A percentile compares a stretch with the other conserved stretches of the same genome.
These are phyloP conservation scores for Tapirus indicus DNA, from an alignment of 2,797 vertebrate species.

Conservation along the genomic window DNA sequence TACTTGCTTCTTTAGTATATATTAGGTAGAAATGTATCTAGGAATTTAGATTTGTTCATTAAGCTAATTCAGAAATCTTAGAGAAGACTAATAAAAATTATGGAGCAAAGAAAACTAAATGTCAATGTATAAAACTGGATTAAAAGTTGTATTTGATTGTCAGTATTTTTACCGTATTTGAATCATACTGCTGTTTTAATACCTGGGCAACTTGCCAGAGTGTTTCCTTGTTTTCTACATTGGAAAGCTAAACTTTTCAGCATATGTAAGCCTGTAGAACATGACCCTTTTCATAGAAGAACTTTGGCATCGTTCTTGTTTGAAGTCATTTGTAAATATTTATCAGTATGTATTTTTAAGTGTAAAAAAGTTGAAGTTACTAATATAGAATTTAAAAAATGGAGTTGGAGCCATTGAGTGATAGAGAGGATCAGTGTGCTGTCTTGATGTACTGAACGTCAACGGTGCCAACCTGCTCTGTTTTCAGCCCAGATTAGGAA, in stretches of 20 bases:
- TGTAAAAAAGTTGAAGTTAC: neutral
- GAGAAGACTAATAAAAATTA: conserved; percentile 83
- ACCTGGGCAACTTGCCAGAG: conserved; percentile 81
- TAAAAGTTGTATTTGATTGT: conserved; percentile 88
- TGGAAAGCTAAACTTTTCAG: conserved; percentile 49
- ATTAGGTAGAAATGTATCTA: conserved; percentile 70
- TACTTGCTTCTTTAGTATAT: conserved; percentile 60
- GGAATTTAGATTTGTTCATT: conserved; percentile 85
- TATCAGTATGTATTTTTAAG: neutral
- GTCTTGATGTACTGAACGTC: conserved; percentile 80
- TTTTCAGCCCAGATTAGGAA: conserved; percentile 78
- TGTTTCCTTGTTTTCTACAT: conserved; percentile 69
- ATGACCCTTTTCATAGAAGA: conserved; percentile 50
- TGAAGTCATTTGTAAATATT: neutral
- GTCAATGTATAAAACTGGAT: conserved; percentile 84
- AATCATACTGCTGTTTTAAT: conserved; percentile 83
- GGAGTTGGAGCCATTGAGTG: conserved; percentile 7
- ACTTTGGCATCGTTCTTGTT: conserved; percentile 37
- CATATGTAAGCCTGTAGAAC: conserved; percentile 49
- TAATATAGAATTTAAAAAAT: conserved; percentile 70
- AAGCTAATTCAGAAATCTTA: conserved; percentile 86
- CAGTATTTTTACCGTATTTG: conserved; percentile 84
- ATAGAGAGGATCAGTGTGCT: conserved; percentile 71
- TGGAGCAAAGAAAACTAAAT: conserved; percentile 85
- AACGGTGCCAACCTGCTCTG: conserved; percentile 62